phyloP scores from a whole-genome alignment of 2,888 invertebrate species.

The Tupiocoris notatus region DNA sequence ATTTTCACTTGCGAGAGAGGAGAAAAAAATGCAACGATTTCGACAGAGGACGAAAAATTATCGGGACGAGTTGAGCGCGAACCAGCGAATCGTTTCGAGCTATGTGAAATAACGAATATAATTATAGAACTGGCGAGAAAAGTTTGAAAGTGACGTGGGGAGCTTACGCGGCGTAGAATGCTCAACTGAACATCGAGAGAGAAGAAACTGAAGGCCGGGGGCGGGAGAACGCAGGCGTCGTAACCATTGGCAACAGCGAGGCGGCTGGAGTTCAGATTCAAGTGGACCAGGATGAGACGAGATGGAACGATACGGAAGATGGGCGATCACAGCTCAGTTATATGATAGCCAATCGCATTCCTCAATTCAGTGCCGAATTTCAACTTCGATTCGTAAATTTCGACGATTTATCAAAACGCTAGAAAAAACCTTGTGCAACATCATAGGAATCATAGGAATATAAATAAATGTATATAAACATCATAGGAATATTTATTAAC shows the following conservation, averaged over 20 bases:
- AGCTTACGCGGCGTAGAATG: not conserved
- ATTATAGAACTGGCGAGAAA: not conserved
- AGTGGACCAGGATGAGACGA: no score
- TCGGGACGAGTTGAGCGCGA: not conserved
- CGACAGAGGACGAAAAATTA: no score
- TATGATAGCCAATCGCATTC: no score
- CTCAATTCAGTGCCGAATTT: no score
- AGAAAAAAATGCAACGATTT: not conserved
- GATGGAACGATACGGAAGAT: not conserved
- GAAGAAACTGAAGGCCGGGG: not conserved
- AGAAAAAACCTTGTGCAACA: no score
- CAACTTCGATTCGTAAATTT: no score
- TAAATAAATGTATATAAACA: no score
- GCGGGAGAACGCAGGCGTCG: conserved; percentile 35
- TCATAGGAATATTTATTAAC: no score
- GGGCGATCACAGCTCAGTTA: conserved; percentile 10
- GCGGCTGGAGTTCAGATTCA: not conserved
- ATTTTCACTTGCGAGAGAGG: not conserved
- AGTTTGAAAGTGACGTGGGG: not conserved
- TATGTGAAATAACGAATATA: not conserved
- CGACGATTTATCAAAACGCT: no score
- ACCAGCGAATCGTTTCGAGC: not conserved
- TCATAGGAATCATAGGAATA: no score
- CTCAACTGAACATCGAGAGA: conserved; percentile 8
- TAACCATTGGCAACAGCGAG: conserved; percentile 8